Evolutionary conservation across 2,113 vertebrate genomes (phyloP), one percentile per base, ranked within the genome.

Genomic region (Halcyon senegalensis): DNA sequence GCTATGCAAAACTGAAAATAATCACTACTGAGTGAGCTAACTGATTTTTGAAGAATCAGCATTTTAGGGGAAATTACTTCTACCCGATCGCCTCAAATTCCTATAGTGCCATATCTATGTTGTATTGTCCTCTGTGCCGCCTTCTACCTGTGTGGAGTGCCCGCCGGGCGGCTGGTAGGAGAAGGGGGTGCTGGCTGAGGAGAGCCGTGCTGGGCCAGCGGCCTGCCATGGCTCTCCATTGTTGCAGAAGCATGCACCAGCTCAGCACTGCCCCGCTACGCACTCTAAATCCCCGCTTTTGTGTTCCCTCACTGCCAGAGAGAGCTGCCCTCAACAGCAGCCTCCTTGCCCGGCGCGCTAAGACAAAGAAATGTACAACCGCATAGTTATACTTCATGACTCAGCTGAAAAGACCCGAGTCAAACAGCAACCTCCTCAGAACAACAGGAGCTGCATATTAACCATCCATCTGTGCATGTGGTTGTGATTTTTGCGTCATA

Each of bases 271-370:
- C 96, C 90, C 56, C 1, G 24, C 84, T 76, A 60, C 9, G 2
- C 55, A 39, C 77, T 94, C 89, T 84, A 97, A 97, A 98, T 97
- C 96, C 96, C 84, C 0, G 81, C 95, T 91, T 97, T 96, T 97
- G 97, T 96, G 76, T 93, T 87, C 31, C 91, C 73, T 55, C 33
- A 1, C 13, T 27, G 91, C 79, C 95, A 80, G 82, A 91, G 93
- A 84, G 25, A 93, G 94, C 92, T 67, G 96, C 88, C 79, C 70
- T 70, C 33, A 84, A 37, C 96, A 86, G 91, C 90, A 63, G 88
- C 89, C 93, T 96, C 91, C 96, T 96, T 95, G 94, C 95, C 46
- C 43, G 84, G 64, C 19, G 35, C 80, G 33, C 30, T 3, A 78
- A 90, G 84, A 97, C 93, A 97, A 97, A 97, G 93, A 73, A 58